phyloP scores from a whole-genome alignment of 2,888 invertebrate species.

The Abrostola triplasia region DNA sequence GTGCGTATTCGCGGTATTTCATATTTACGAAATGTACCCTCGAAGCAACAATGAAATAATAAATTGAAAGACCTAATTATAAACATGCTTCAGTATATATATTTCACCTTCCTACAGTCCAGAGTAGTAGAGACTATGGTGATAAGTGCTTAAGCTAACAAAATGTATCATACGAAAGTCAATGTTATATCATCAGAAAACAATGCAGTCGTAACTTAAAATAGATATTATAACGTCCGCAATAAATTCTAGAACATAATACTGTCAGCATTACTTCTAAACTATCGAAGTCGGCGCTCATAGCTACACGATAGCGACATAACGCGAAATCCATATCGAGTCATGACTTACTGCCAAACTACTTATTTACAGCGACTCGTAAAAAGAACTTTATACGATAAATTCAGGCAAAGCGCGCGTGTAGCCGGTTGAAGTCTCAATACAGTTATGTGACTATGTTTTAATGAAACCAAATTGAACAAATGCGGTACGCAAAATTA shows the following conservation, averaged over 20 bases:
- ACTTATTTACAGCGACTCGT: constrained; percentile 45
- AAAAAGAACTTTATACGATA: constrained; percentile 46
- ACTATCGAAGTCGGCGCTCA: constrained; percentile 21
- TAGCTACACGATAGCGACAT: constrained; percentile 14
- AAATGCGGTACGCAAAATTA: background rate
- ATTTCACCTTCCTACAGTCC: too few species aligned
- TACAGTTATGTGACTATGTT: constrained; percentile 4
- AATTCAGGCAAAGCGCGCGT: constrained; percentile 32
- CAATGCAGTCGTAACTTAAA: background rate
- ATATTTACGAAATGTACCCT: too few species aligned
- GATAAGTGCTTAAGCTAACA: too few species aligned
- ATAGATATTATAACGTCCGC: background rate
- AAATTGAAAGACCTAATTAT: too few species aligned
- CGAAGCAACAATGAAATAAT: too few species aligned
- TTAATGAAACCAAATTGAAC: background rate
- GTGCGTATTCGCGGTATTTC: too few species aligned
- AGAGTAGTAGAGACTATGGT: too few species aligned
- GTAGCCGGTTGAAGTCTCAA: constrained; percentile 16
- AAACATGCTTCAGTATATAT: too few species aligned
- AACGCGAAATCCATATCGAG: constrained; percentile 19
- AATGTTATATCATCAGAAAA: too few species aligned
- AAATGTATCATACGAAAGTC: too few species aligned
- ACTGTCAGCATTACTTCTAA: constrained; percentile 26
- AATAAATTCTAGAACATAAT: constrained; percentile 8
- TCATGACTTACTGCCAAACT: constrained; percentile 36